Base-by-base conservation (phyloP, 2,888 invertebrate species). In the Harpagoxenus sublaevis region DNA sequence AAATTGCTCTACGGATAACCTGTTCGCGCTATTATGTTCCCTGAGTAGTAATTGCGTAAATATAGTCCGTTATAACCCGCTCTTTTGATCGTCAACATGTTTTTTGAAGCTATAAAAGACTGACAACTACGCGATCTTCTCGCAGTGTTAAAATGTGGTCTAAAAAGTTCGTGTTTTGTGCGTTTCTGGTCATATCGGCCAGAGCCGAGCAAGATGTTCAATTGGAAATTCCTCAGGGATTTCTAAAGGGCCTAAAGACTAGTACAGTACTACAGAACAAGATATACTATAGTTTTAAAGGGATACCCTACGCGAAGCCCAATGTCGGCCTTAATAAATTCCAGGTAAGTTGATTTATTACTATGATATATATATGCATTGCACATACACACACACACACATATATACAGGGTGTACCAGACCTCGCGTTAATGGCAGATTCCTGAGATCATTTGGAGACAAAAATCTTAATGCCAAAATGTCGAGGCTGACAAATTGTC, bases 241-340 rank as follows among this genome's bases (percentile, higher is more conserved):
- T 87, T 6, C 79, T 94, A 8, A 93, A 92, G 62, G 94, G 94
- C 5, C 23, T 92, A 8, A 92, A 92, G 81, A 87, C 89, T 0
- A 89, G 79, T n/a, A 94, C 93, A 2, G 81, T 88, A 23, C 86
- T 84, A 31, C 88, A 91, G 48, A 90, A 89, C 12, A 92, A 89
- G 71, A 87, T 92, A 0, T 92, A 92, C 66, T 94, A 92, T 62
- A 93, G 93, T 82, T 94, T 94, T 66, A 94, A 92, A 73, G 94
- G 94, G 2, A 92, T 94, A 74, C 94, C 94, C 4, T 94, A 93
- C 68, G 93, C 93, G 1, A 93, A 93, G 78, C 92, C 94, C 0
- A 93, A 92, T 84, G 87, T 92, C 48, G 93, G 93, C 0, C 57
- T 75, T 0, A 81, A 93, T 45, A 94, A 93, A 88, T 95, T 93